Conservation (phyloP, 1,140 invertebrate species). For the Chironomus striatipennis region DNA sequence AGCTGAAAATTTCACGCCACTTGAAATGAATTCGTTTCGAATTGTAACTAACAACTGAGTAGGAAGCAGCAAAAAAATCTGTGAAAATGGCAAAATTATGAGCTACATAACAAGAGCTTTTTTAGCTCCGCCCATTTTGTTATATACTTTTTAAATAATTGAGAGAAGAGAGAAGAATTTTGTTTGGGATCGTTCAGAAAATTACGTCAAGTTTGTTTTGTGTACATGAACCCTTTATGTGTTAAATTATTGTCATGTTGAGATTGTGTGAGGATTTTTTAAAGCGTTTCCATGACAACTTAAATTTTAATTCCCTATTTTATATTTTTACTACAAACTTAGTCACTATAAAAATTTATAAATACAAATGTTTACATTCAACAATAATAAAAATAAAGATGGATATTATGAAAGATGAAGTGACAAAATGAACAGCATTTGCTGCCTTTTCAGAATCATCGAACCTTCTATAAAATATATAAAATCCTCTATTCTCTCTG, state of each 20-base stretch:
- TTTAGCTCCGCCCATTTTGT: constrained; percentile 10
- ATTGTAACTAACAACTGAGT: constrained; percentile 18
- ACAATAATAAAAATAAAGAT: neutral
- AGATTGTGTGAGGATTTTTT: no score
- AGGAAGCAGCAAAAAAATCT: neutral
- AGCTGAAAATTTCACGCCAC: neutral
- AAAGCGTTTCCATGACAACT: no score
- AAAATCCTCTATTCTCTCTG: neutral
- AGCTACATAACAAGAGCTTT: neutral
- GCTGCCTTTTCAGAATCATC: neutral
- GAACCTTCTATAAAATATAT: neutral
- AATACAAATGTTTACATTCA: neutral
- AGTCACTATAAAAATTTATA: no score
- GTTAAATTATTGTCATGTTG: no score
- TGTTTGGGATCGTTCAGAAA: no score
- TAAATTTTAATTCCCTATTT: no score
- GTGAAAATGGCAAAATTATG: neutral
- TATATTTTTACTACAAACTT: no score
- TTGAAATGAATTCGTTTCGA: constrained; percentile 4
- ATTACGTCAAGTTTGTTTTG: no score
- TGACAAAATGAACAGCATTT: neutral
- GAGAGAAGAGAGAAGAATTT: neutral
- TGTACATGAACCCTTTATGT: no score
- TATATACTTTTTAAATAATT: neutral
- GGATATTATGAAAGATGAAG: neutral